phyloP scores from a whole-genome alignment of 2,113 vertebrate species.

The Tetraodon nigroviridis region DNA sequence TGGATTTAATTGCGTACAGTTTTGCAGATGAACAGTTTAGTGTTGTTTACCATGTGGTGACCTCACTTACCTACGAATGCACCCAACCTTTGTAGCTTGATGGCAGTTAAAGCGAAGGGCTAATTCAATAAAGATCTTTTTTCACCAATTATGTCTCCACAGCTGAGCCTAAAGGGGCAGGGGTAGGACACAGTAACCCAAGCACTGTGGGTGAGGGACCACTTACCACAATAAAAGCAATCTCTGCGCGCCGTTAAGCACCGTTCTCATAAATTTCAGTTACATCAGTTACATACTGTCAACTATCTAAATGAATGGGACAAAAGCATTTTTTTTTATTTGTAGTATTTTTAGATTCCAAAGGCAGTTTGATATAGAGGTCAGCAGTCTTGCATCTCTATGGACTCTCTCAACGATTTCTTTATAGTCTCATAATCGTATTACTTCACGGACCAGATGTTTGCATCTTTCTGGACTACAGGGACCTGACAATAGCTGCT shows the following conservation, averaged over 20 bases:
- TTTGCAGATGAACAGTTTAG: conserved; percentile 31
- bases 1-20: conserved; percentile 25
- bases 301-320: not conserved
- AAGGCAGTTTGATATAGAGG: conserved; percentile 15
- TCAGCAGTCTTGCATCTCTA: conserved; percentile 13
- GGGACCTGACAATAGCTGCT: too few species aligned
- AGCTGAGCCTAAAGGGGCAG: conserved; percentile 37
- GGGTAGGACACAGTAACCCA: conserved; percentile 46
- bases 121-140: conserved; percentile 67
- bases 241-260: conserved; percentile 30
- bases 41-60: conserved; percentile 27
- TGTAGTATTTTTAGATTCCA: conserved; percentile 12
- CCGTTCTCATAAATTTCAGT: conserved; percentile 30
- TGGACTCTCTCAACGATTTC: not conserved
- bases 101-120: conserved; percentile 36
- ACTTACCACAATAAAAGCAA: conserved; percentile 48
- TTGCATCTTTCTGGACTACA: too few species aligned
- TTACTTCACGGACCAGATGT: too few species aligned
- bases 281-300: conserved; percentile 32
- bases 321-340: not conserved
- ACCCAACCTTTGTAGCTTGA: too few species aligned
- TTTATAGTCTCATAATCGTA: not conserved
- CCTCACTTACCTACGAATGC: too few species aligned
- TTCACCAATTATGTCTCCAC: conserved; percentile 25
- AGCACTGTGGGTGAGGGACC: conserved; percentile 28